Base-by-base conservation (phyloP, 1,140 invertebrate species). In the Meloidogyne exigua region DNA sequence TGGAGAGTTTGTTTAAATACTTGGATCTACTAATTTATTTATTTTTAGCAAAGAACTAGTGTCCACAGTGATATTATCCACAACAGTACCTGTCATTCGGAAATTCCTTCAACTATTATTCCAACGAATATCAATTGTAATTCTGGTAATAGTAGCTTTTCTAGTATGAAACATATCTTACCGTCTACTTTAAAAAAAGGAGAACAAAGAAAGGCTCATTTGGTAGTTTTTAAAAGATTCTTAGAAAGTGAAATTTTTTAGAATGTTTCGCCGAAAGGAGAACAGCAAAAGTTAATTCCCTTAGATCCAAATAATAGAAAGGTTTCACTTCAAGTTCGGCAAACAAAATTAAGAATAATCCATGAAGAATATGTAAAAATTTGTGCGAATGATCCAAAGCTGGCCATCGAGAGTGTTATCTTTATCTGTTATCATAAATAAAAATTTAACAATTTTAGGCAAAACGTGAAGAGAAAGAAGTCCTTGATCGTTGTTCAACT, bases 361-460 rank as follows among this genome's bases (percentile, higher is more conserved):
- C 12, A 75, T 32, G 74, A 32, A 25, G 74, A 75, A 49, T 75
- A 74, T 75, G n/a, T 42, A 3, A 75, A 75, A 75, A 74, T 75
- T 18, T 73, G 72, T 21, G 23, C 12, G 26, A 21, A 73, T 65
- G 72, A 73, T 13, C 44, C 72, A 36, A 25, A 42, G 12, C 12
- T 23, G 7, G 76, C 76, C 11, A 39, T 78, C 3, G 76, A 78
- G 12, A 64, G 39, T 39, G 76, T 77, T 9, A 21, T 18, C 36
- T 75, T 76, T 39, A 23, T 74, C n/a, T 25, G 1, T 15, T 25
- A 69, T 44, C 2, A 2, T 36, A 69, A 68, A 12, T 66, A 12
- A n/a, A 71, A 66, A 68, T 21, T 68, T n/a, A 23, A 26, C 2
- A n/a, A 70, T 62, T 68, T 68, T 77, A 81, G 80, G 79, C 72